Evolutionary conservation across 2,797 vertebrate species (phyloP).

Genomic region (Sebastes kiyomatsui): DNA sequence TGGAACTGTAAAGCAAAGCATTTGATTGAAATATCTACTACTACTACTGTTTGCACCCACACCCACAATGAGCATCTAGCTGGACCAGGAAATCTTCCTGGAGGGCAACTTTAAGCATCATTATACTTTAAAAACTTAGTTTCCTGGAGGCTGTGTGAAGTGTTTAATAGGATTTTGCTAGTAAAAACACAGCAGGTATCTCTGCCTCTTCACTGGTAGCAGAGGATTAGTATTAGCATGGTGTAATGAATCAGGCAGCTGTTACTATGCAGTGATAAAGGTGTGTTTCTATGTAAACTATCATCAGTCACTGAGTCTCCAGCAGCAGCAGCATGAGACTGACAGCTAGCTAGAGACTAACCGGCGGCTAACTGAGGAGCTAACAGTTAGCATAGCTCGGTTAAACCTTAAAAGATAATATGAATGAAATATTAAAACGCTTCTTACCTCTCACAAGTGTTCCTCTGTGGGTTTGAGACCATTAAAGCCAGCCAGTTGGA

Average conservation of each 20-base stretch:
- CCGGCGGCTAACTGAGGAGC: background rate
- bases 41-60: background rate
- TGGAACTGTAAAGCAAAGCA: background rate
- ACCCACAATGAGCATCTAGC: background rate
- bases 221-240: background rate
- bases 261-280: background rate
- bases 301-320: background rate
- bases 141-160: background rate
- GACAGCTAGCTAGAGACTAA: background rate
- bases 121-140: background rate
- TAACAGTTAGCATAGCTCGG: background rate
- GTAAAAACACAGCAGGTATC: background rate
- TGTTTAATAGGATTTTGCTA: background rate
- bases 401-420: background rate
- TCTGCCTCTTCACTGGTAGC: background rate
- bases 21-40: background rate
- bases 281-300: background rate
- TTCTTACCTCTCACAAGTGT: constrained; percentile 56
- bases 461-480: background rate
- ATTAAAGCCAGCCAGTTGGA: constrained; percentile 1
- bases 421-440: background rate
- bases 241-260: background rate
- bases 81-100: constrained; percentile 6
- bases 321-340: background rate
- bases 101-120: background rate